phyloP scores from a whole-genome alignment of 2,888 invertebrate species.

The Anaspis maculata region DNA sequence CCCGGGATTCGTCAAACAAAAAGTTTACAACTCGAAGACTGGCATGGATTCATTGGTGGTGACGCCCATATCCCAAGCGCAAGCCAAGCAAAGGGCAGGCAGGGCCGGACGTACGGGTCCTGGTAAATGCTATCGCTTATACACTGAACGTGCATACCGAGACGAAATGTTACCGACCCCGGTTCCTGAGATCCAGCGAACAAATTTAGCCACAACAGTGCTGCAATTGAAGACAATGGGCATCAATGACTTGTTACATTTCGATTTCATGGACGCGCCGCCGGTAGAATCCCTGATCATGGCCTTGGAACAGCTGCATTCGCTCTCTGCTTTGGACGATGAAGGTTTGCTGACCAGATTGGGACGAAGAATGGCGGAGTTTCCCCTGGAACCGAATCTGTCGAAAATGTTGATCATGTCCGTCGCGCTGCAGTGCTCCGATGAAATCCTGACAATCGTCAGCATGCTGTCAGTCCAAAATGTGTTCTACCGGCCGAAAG shows the following conservation, averaged over 20 bases:
- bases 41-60: constrained; percentile 99
- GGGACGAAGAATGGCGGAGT: constrained; percentile 94
- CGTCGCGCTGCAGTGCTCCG: constrained; percentile 93
- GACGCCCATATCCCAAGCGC: constrained; percentile 96
- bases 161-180: constrained; percentile 99
- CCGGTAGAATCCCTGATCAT: constrained; percentile 96
- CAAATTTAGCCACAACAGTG: constrained; percentile 93
- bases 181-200: constrained; percentile 97
- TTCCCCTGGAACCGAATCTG: constrained; percentile 95
- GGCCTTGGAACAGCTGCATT: constrained; percentile 95
- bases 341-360: constrained; percentile 79
- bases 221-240: constrained; percentile 98
- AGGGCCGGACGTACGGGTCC: constrained; percentile 97
- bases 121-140: constrained; percentile 93
- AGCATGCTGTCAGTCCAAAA: constrained; percentile 99
- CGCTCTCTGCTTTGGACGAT: constrained; percentile 92
- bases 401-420: constrained; percentile 99
- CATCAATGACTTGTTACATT: constrained; percentile 94
- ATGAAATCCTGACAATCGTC: constrained; percentile 96
- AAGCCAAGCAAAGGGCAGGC: constrained; percentile 95
- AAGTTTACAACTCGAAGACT: constrained; percentile 94
- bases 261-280: constrained; percentile 99
- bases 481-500: constrained; percentile 92
- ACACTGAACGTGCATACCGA: constrained; percentile 95
- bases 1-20: constrained; percentile 99